Evolutionary conservation across 1,140 invertebrate species (phyloP).

Genomic region (Araneus ventricosus): DNA sequence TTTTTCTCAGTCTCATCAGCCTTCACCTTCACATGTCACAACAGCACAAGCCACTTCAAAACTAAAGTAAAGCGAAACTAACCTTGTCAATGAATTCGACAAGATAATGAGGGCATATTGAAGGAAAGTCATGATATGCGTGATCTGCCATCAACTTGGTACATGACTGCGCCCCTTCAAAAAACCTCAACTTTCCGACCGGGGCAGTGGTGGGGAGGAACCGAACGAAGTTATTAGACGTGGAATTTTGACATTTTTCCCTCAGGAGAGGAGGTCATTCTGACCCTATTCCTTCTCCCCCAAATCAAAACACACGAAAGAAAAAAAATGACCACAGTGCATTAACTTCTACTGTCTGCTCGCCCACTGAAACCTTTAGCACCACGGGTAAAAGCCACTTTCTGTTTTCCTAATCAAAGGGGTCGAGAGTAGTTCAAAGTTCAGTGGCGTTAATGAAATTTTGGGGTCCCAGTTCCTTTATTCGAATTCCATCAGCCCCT

Average conservation of each 20-base stretch:
- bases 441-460: conserved; percentile 69
- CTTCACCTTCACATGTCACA: background rate
- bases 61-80: background rate
- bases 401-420: background rate
- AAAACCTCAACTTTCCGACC: background rate
- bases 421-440: conserved; percentile 42
- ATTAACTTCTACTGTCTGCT: background rate
- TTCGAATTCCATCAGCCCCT: conserved; percentile 57
- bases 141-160: background rate
- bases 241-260: conserved; percentile 10
- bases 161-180: background rate
- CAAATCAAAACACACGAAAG: background rate
- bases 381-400: background rate
- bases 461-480: conserved; percentile 54
- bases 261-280: background rate
- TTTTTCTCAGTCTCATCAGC: background rate
- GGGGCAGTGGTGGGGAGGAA: background rate
- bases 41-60: background rate
- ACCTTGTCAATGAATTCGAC: conserved; percentile 38
- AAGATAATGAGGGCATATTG: conserved; percentile 8
- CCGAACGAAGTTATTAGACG: background rate
- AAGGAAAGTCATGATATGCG: background rate
- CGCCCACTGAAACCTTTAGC: background rate
- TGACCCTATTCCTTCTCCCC: conserved; percentile 24
- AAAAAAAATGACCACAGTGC: background rate